A percentile compares a stretch with the other conserved stretches of the same genome.
Conservation (phyloP, 2,113 vertebrate genomes). For the Cacatua alba region DNA sequence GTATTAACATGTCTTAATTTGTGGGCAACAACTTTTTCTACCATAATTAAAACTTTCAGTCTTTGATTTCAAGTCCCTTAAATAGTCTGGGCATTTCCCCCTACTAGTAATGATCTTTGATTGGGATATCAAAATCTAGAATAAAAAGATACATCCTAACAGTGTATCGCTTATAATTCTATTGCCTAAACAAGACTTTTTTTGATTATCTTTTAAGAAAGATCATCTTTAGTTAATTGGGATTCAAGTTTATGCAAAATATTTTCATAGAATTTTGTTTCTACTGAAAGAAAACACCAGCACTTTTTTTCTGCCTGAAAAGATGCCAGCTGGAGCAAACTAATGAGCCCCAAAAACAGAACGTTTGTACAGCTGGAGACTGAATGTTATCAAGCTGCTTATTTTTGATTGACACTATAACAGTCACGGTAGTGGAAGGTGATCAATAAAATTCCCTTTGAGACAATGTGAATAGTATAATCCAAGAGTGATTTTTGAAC, state of each 20-base stretch:
- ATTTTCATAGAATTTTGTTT: background rate
- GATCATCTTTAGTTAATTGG: background rate
- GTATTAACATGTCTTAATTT: slow-evolving; percentile 65
- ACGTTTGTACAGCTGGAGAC: slow-evolving; percentile 38
- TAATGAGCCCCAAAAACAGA: slow-evolving; percentile 46
- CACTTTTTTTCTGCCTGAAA: background rate
- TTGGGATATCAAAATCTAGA: background rate
- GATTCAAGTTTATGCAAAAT: background rate
- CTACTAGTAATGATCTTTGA: background rate
- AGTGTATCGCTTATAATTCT: background rate
- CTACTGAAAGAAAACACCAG: background rate
- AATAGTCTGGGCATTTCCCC: background rate
- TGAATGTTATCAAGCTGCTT: slow-evolving; percentile 39
- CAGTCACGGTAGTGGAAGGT: background rate
- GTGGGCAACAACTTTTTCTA: slow-evolving; percentile 12
- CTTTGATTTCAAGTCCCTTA: slow-evolving; percentile 34
- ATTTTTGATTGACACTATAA: slow-evolving; percentile 33
- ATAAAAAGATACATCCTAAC: background rate
- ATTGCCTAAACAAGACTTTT: background rate
- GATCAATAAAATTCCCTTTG: slow-evolving; percentile 32
- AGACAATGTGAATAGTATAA: background rate
- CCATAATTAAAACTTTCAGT: slow-evolving; percentile 32
- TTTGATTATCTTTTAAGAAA: background rate
- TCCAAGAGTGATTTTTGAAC: background rate
- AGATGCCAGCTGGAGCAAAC: slow-evolving; percentile 35